Percentiles rank a stretch among this genome's conserved stretches.
Conservation (phyloP, 37 sponge, comb jelly and placozoan genomes). For the Ianthella basta region DNA sequence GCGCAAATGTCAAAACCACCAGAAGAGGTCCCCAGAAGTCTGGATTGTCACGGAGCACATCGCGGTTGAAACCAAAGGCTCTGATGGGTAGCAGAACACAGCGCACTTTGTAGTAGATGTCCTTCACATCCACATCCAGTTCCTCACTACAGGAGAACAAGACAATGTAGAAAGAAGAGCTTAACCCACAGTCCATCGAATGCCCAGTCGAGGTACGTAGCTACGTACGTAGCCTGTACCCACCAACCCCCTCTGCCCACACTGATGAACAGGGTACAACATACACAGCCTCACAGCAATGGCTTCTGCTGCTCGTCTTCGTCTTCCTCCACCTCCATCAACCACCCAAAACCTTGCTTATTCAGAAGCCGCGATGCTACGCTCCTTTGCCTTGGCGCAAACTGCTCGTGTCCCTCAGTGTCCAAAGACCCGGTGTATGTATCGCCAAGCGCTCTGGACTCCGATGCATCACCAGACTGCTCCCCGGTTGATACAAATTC, state of each 20-base stretch:
- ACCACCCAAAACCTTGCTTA: conserved; percentile 87
- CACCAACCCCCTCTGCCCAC: too few species aligned
- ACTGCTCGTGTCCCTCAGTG: conserved; percentile 3
- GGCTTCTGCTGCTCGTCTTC: conserved; percentile 75
- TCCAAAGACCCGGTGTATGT: neutral
- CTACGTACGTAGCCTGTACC: too few species aligned
- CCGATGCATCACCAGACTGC: too few species aligned
- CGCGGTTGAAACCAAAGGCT: conserved; percentile 63
- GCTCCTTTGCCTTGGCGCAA: neutral
- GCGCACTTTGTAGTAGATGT: conserved; percentile 90
- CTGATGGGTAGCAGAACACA: conserved; percentile 83
- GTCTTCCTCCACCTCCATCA: conserved; percentile 86
- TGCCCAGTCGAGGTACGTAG: neutral
- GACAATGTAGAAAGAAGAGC: neutral
- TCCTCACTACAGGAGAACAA: conserved; percentile 72
- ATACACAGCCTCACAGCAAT: conserved; percentile 39
- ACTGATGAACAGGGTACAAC: too few species aligned
- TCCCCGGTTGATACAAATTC: too few species aligned
- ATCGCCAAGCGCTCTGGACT: too few species aligned
- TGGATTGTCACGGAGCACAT: conserved; percentile 76
- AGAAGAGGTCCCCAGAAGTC: conserved; percentile 97
- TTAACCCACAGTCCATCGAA: neutral
- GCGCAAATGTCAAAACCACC: conserved; percentile 75
- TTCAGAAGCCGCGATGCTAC: conserved; percentile 53
- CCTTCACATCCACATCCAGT: conserved; percentile 84